Conservation (phyloP, 2,113 vertebrate genomes). For the Neofelis nebulosa region DNA sequence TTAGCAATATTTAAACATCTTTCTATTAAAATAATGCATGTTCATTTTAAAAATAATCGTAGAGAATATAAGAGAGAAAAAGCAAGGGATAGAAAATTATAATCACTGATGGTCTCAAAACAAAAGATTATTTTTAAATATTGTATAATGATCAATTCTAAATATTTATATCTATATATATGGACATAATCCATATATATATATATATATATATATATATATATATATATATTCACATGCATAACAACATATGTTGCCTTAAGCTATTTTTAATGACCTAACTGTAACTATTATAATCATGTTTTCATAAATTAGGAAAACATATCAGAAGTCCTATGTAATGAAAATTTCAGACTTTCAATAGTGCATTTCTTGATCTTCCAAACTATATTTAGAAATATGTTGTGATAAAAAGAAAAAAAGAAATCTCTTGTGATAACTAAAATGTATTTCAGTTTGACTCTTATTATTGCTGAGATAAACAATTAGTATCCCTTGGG, state of each 20-base stretch:
- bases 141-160: neutral
- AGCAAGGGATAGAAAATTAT: neutral
- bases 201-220: neutral
- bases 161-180: neutral
- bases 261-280: neutral
- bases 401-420: constrained; percentile 8
- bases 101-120: neutral
- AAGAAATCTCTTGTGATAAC: constrained; percentile 60
- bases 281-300: neutral
- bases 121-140: neutral
- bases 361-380: constrained; percentile 54
- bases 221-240: neutral
- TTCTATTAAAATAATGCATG: neutral
- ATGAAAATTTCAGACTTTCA: constrained; percentile 42
- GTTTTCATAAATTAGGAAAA: constrained; percentile 30
- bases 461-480: constrained; percentile 63
- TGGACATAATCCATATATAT: no score
- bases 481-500: constrained; percentile 53
- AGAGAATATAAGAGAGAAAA: neutral
- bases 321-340: neutral
- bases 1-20: neutral
- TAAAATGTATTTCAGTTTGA: constrained; percentile 67
- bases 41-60: neutral
- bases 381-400: constrained; percentile 58
- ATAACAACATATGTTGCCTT: neutral